A percentile compares a stretch with the other conserved stretches of the same genome.
These are phyloP conservation scores for Volucella zonaria DNA, from an alignment of 2,888 invertebrate species.

Conservation along the genomic window DNA sequence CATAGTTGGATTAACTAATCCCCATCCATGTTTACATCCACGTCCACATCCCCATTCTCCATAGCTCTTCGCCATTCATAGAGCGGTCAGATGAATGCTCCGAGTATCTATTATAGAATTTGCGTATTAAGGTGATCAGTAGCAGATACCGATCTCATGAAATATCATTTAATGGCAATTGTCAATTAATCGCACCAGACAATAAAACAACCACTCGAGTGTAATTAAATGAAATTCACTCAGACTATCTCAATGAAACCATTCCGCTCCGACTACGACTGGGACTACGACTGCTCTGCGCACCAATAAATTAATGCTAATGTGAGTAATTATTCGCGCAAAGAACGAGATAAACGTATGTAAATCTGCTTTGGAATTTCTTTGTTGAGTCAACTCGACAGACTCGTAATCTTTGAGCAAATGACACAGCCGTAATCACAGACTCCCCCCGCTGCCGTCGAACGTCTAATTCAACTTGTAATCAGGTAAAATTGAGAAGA, in stretches of 20 bases:
- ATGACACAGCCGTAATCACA: not conserved
- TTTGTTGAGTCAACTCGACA: conserved; percentile 66
- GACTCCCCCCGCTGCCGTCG: not conserved
- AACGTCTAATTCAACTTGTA: not conserved
- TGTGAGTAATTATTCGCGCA: conserved; percentile 61
- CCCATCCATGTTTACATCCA: not conserved
- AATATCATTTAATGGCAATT: conserved; percentile 45
- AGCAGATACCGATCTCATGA: not conserved
- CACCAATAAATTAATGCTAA: conserved; percentile 57
- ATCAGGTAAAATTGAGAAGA: conserved; percentile 26
- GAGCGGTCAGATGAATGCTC: too few relatives aligned
- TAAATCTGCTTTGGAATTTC: conserved; percentile 68
- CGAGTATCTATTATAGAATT: conserved; percentile 12
- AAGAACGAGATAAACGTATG: conserved; percentile 64
- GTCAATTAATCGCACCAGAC: conserved; percentile 52
- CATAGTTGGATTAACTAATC: not conserved
- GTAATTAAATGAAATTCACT: conserved; percentile 67
- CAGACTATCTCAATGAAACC: conserved; percentile 41
- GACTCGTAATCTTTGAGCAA: not conserved
- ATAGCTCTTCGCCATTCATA: not conserved
- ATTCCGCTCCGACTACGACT: conserved; percentile 10
- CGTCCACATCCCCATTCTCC: conserved; percentile 24
- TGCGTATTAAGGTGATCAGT: conserved; percentile 26
- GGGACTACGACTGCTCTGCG: conserved; percentile 1
- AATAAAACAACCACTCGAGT: conserved; percentile 55